A percentile compares a stretch with the other conserved stretches of the same genome.
Evolutionary conservation across 53 echinoderm and acorn worm genomes (phyloP).

Genomic region (Henricia sp.): DNA sequence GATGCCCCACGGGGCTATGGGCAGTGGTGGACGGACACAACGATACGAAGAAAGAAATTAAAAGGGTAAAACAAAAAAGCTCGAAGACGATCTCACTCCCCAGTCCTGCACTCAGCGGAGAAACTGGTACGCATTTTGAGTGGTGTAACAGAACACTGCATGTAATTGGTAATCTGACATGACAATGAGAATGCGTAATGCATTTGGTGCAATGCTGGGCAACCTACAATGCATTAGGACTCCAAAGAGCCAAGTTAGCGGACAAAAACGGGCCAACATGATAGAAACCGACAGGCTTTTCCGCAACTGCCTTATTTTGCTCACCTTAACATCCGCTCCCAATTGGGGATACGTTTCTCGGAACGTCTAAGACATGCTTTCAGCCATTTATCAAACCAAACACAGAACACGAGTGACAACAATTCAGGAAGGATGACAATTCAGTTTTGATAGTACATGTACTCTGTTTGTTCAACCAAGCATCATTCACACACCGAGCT

Average conservation of each 20-base stretch:
- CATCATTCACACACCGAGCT: no score
- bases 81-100: neutral
- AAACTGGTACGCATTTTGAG: slow-evolving; percentile 10
- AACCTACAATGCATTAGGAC: neutral
- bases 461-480: no score
- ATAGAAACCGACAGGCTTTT: slow-evolving; percentile 19
- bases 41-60: neutral
- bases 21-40: neutral
- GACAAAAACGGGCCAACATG: slow-evolving; percentile 15
- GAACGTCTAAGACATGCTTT: no score
- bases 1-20: slow-evolving; percentile 3
- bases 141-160: slow-evolving; percentile 58
- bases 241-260: neutral
- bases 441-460: no score
- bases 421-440: no score
- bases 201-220: slow-evolving; percentile 5
- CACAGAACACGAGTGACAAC: no score
- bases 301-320: slow-evolving; percentile 3
- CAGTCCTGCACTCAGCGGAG: slow-evolving; percentile 14
- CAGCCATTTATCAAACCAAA: no score
- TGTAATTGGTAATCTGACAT: slow-evolving; percentile 60
- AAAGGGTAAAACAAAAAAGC: neutral
- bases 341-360: neutral
- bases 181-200: slow-evolving; percentile 54
- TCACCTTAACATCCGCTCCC: neutral